Evolutionary conservation across 2,113 vertebrate species (phyloP), one percentile per base, ranked within the genome.

Genomic region (Dasyornis broadbenti): DNA sequence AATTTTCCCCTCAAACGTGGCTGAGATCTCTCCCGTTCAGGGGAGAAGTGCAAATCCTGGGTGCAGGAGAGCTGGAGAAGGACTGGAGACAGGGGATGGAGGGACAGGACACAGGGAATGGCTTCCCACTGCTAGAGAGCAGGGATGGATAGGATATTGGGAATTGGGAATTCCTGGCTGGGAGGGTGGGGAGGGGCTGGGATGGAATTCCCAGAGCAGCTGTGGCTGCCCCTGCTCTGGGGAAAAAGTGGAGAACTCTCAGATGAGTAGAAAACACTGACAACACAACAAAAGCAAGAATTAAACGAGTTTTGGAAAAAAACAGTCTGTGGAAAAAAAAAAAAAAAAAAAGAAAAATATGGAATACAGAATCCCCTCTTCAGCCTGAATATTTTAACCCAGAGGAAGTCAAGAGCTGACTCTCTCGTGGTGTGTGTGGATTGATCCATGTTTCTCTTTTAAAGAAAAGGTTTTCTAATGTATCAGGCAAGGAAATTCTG

Each of bases 361-460:
- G 10, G 27, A 27, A 27, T 24, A 31, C 20, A 66, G 28, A 47
- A 17, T 6, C 3, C 3, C 2, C 3, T 4, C 9, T 50, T 57
- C 63, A 24, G 30, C 12, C 13, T 19, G 21, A 63, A 21, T 54
- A 22, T 70, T 37, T 69, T 6, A 23, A 26, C n/a, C 57, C 61
- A 53, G 78, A 68, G 44, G 49, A 79, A 78, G 53, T 26, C 20
- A 18, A n/a, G 68, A n/a, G 31, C 5, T n/a, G 50, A 1, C 10
- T 47, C 1, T 0, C 6, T n/a, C 17, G 1, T 1, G 15, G 20
- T 35, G 53, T 15, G 5, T 1, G 1, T 15, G 16, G 37, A 42
- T 56, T 82, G 52, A 45, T 65, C 44, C 10, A 2, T 18, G 45
- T 35, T 53, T 53, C 30, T 33, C 37, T 21, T 42, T 35, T 21